Evolutionary conservation across 2,888 invertebrate species (phyloP).

Genomic region (Lycaena phlaeas): DNA sequence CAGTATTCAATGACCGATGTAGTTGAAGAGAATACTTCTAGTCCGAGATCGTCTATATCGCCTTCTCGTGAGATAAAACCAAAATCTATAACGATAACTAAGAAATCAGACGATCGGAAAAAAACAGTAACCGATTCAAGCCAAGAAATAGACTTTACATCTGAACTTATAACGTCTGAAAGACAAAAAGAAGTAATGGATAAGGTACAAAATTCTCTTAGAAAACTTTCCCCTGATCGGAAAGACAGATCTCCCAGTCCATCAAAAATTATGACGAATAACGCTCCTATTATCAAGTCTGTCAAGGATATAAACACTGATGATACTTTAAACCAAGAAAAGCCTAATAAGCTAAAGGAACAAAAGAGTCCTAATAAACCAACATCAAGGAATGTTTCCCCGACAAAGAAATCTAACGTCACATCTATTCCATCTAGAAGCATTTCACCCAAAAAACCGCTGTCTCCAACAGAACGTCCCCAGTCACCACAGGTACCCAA

Average conservation of each 20-base stretch:
- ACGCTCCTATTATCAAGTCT: conserved; percentile 17
- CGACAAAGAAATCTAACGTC: conserved; percentile 40
- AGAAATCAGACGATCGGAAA: not conserved
- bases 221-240: conserved; percentile 53
- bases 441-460: conserved; percentile 49
- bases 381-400: conserved; percentile 43
- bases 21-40: conserved; percentile 13
- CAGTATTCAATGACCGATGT: conserved; percentile 11
- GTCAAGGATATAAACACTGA: not conserved
- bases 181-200: conserved; percentile 52
- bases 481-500: conserved; percentile 51
- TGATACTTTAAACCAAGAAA: not conserved
- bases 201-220: conserved; percentile 48
- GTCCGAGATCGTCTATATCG: not conserved
- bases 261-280: conserved; percentile 26
- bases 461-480: conserved; percentile 37
- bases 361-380: conserved; percentile 34
- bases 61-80: not conserved
- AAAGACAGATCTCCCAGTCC: conserved; percentile 39
- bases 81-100: not conserved
- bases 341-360: conserved; percentile 18
- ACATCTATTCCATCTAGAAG: conserved; percentile 39
- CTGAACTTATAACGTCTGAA: conserved; percentile 24
- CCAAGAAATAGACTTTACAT: conserved; percentile 29
- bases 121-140: conserved; percentile 20